phyloP scores from a whole-genome alignment of 2,888 invertebrate species.

The Chrysolina americana region DNA sequence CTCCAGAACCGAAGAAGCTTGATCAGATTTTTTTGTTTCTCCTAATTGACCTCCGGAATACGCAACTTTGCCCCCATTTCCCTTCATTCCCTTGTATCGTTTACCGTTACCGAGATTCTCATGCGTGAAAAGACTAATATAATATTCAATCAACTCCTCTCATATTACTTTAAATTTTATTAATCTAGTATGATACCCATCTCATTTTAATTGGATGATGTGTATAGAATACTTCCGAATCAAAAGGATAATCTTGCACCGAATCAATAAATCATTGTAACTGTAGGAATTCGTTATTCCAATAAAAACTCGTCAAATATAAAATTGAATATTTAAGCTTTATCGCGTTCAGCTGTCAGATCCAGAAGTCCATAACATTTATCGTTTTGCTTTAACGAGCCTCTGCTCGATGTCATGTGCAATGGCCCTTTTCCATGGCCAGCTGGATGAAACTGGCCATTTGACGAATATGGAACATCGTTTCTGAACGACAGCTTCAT shows the following conservation, averaged over 20 bases:
- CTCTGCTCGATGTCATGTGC: constrained; percentile 35
- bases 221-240: no score
- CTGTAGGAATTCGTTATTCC: constrained; percentile 26
- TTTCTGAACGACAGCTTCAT: background rate
- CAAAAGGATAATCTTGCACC: background rate
- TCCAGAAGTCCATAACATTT: constrained; percentile 40
- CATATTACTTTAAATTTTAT: no score
- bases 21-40: no score
- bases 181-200: no score
- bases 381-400: constrained; percentile 31
- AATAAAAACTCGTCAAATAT: constrained; percentile 40
- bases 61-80: no score
- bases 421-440: constrained; percentile 28
- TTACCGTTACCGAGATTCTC: no score
- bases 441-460: background rate
- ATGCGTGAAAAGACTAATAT: no score
- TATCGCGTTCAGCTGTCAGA: constrained; percentile 39
- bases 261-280: constrained; percentile 32
- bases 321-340: constrained; percentile 41
- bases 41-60: no score
- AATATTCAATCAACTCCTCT: no score
- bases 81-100: no score
- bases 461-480: background rate
- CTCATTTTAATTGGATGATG: no score
- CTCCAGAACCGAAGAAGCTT: no score